phyloP scores from a whole-genome alignment of 2,797 vertebrate genomes.

The Alauda arvensis region DNA sequence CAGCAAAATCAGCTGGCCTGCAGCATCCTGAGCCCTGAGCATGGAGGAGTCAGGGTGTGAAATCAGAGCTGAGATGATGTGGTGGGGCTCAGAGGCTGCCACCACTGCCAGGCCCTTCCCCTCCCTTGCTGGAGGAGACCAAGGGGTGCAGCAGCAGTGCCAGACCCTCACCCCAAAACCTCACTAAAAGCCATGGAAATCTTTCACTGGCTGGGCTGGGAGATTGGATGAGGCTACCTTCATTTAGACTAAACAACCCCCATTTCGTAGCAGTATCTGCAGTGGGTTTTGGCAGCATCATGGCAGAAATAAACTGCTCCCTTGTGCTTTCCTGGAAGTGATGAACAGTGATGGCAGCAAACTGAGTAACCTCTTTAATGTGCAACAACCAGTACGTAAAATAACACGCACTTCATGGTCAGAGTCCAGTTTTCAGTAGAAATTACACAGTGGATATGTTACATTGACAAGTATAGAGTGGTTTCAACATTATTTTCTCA shows the following conservation, averaged over 20 bases:
- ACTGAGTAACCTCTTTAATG: conserved; percentile 55
- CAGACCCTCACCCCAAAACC: not conserved
- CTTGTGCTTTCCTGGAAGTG: not conserved
- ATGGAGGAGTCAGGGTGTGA: not conserved
- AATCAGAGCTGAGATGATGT: rapidly evolving
- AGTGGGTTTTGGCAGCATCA: not conserved
- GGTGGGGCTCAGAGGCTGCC: not conserved
- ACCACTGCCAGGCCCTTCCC: not conserved
- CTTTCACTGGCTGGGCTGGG: not conserved
- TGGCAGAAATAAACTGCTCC: not conserved
- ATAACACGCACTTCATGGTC: conserved; percentile 8
- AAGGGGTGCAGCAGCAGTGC: not conserved
- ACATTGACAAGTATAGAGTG: conserved; percentile 49
- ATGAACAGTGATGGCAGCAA: not conserved
- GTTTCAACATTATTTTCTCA: conserved; percentile 51
- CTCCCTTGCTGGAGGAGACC: rapidly evolving
- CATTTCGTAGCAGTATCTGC: not conserved
- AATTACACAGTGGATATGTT: conserved; percentile 33
- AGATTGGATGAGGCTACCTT: not conserved
- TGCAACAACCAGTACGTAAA: conserved; percentile 40
- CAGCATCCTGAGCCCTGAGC: not conserved
- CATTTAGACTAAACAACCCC: not conserved
- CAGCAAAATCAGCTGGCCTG: not conserved
- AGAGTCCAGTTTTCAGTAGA: conserved; percentile 54
- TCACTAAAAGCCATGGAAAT: not conserved